Percentiles rank a stretch among this genome's conserved stretches.
phyloP scores from a whole-genome alignment of 1,140 invertebrate species.

The Oryzaephilus surinamensis region DNA sequence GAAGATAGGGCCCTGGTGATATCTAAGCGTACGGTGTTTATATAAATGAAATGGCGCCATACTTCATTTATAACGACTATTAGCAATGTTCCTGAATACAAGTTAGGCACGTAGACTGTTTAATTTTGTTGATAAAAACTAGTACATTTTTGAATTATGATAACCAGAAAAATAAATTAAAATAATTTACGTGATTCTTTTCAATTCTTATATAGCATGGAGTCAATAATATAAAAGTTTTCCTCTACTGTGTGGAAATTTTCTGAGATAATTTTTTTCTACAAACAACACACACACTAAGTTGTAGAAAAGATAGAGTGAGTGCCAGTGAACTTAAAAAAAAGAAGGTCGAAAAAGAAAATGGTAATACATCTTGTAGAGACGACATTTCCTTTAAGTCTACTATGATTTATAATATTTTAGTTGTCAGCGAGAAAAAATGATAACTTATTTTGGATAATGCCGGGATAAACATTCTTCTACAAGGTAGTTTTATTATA shows the following conservation, averaged over 20 bases:
- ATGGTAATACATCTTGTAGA: conserved; percentile 25
- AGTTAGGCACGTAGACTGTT: conserved; percentile 35
- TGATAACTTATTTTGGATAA: conserved; percentile 27
- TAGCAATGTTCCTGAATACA: conserved; percentile 31
- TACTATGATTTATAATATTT: conserved; percentile 22
- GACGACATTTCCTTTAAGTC: conserved; percentile 27
- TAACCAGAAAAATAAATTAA: no score
- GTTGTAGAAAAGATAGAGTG: no score
- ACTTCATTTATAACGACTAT: conserved; percentile 34
- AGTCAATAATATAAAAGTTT: no score
- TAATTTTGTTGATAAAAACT: conserved; percentile 28
- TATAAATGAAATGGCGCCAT: conserved; percentile 37
- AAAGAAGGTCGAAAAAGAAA: conserved; percentile 7
- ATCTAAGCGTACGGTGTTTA: conserved; percentile 32
- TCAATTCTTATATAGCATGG: no score
- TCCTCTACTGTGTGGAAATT: no score
- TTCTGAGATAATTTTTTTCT: no score
- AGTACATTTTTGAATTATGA: conserved; percentile 12
- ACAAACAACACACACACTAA: no score
- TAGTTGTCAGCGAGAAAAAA: conserved; percentile 21
- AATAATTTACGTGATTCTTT: no score
- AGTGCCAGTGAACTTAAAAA: neutral
- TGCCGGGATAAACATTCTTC: conserved; percentile 9
- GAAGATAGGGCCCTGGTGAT: conserved; percentile 19
- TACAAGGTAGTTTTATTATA: neutral